Base-by-base conservation (phyloP, 1,140 invertebrate species). In the Leptinotarsa texana region DNA sequence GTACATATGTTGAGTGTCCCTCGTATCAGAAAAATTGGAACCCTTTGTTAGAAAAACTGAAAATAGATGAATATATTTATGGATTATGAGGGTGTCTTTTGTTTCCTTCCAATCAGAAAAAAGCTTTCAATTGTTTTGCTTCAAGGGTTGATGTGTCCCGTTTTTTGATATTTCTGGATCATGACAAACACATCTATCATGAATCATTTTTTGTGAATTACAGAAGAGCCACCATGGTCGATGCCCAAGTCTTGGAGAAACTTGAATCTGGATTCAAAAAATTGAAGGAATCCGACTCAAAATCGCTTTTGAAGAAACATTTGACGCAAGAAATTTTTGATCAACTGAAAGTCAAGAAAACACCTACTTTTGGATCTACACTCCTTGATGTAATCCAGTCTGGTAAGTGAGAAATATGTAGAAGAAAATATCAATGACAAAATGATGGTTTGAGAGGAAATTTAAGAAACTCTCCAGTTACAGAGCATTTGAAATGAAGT, bases 281-380 rank as follows among this genome's bases (percentile, higher is more conserved):
- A 88, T 88, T 98, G 81, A 88, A 90, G 78, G 92, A 88, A 77
- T 95, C 95, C 73, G 93, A 96, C 86, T 97, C 95, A 86, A 96
- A 98, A 87, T 98, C 96, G 65, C 89, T 98, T 83, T 87, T 98
- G 88, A 98, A 98, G 89, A 98, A 98, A 86, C 94, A 96, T 87
- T 89, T 98, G 69, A 94, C 94, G 81, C 92, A 91, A 86, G 94
- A 96, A 83, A 87, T 97, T 21, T 96, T 98, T 84, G 95, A 98
- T 82, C 91, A 91, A 77, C 89, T 96, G 42, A 97, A 98, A 88
- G 93, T 90, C 82, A 93, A 93, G 89, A 96, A 96, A 86, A 97
- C 96, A n/a, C 91, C 91, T 75, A 91, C 91, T 75, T 95, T 96
- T 83, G 94, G 94, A 72, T 96, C 95, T 69, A 94, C 93, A 69